phyloP scores from a whole-genome alignment of 92 coral and sea anemone species.

The Metridium senile region DNA sequence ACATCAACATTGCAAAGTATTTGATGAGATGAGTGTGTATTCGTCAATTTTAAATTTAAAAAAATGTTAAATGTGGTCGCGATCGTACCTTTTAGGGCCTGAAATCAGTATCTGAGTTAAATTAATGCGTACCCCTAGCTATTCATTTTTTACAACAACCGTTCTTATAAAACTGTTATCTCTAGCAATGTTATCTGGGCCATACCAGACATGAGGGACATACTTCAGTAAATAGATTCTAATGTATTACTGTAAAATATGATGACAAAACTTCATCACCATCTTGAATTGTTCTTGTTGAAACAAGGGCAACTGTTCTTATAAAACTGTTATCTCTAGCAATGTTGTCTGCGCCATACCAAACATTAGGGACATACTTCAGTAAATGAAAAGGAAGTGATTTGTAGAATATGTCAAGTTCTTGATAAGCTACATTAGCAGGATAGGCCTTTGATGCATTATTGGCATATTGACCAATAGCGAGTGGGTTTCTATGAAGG shows the following conservation, averaged over 20 bases:
- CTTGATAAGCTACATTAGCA: slow-evolving; percentile 94
- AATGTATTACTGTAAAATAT: slow-evolving; percentile 89
- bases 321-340: slow-evolving; percentile 58
- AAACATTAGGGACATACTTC: slow-evolving; percentile 87
- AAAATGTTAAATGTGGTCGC: too few species aligned
- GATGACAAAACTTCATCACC: slow-evolving; percentile 95
- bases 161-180: slow-evolving; percentile 71
- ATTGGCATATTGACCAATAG: slow-evolving; percentile 93
- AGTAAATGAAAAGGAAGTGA: slow-evolving; percentile 62
- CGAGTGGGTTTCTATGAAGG: slow-evolving; percentile 66
- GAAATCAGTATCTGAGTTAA: too few species aligned
- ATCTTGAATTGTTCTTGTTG: slow-evolving; percentile 62
- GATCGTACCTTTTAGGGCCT: too few species aligned
- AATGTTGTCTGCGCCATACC: slow-evolving; percentile 83
- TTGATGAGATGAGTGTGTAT: too few species aligned
- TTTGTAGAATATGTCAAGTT: slow-evolving; percentile 66
- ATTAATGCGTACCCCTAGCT: too few species aligned
- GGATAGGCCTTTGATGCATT: slow-evolving; percentile 69
- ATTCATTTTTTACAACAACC: too few species aligned
- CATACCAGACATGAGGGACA: slow-evolving; percentile 50
- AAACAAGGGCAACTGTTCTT: slow-evolving; percentile 81
- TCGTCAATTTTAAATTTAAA: too few species aligned
- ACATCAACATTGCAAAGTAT: too few species aligned
- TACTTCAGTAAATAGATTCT: not conserved
- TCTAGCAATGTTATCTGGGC: slow-evolving; percentile 65